Evolutionary conservation across 2,113 vertebrate genomes (phyloP).

Genomic region (Enhydra lutris): DNA sequence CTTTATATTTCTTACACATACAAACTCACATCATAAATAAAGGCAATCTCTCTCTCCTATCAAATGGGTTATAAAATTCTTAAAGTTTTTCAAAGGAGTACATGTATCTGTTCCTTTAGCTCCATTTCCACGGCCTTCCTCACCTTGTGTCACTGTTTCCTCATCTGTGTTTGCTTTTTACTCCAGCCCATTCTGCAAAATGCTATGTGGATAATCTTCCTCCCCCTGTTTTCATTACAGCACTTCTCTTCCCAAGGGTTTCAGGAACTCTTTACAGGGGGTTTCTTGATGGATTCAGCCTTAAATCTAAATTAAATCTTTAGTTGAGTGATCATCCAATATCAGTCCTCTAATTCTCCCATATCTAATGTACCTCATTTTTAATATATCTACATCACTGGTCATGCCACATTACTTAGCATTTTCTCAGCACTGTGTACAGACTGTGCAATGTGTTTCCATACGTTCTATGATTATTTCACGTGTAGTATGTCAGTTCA

Average conservation of each 20-base stretch:
- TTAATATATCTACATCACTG: not conserved
- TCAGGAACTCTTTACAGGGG: not conserved
- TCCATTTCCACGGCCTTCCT: constrained; percentile 1
- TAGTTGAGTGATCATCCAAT: not conserved
- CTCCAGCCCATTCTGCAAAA: constrained; percentile 2
- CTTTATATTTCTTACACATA: not conserved
- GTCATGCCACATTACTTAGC: not conserved
- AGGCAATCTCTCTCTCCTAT: not conserved
- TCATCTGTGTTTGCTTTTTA: not conserved
- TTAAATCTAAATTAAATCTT: constrained; percentile 40
- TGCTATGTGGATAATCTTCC: constrained; percentile 15
- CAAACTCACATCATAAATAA: not conserved
- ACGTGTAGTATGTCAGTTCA: not conserved
- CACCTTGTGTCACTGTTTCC: not conserved
- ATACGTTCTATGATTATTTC: constrained; percentile 10
- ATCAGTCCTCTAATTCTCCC: not conserved
- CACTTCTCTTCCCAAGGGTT: not conserved
- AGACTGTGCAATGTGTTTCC: not conserved
- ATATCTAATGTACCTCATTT: not conserved
- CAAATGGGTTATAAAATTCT: constrained; percentile 1
- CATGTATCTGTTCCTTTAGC: not conserved
- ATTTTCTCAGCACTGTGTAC: not conserved
- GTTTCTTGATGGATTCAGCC: not conserved
- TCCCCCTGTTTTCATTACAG: not conserved
- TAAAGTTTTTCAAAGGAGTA: not conserved